These are phyloP conservation scores for Gambelia wislizenii DNA, from an alignment of 2,797 vertebrate species.

Conservation along the genomic window DNA sequence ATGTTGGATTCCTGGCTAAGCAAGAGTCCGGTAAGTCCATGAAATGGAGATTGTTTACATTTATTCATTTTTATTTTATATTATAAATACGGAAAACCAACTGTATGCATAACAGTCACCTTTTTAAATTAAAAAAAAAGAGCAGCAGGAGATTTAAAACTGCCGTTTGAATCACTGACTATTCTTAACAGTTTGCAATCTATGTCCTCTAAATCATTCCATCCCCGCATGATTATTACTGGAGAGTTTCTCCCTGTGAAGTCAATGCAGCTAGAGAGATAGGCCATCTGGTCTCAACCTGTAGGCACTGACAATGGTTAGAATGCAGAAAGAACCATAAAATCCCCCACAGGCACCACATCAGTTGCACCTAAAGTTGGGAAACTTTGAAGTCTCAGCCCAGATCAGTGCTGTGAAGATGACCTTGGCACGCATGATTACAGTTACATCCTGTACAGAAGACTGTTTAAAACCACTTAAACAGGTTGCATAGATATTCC, in stretches of 20 bases:
- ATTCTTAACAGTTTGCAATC: background rate
- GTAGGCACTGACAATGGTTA: background rate
- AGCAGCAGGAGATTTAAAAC: too few species aligned
- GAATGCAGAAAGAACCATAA: background rate
- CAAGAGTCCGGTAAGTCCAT: too few species aligned
- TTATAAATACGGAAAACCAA: too few species aligned
- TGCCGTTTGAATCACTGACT: too few species aligned
- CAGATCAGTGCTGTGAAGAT: background rate
- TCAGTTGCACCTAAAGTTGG: background rate
- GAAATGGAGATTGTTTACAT: too few species aligned
- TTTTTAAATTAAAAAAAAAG: too few species aligned
- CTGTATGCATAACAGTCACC: too few species aligned
- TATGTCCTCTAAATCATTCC: background rate
- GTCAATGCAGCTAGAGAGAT: background rate
- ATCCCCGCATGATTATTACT: background rate
- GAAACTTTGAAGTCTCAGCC: background rate
- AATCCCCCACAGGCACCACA: background rate
- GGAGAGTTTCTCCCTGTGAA: too few species aligned
- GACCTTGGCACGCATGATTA: background rate
- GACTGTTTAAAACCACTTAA: background rate
- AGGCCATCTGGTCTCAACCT: slow-evolving; percentile 6
- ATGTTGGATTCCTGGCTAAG: too few species aligned
- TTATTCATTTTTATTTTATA: too few species aligned
- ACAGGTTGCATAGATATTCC: slow-evolving; percentile 36
- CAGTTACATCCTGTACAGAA: background rate